Evolutionary conservation across 1,140 invertebrate species (phyloP), one percentile per base, ranked within the genome.

Genomic region (Hyposmocoma kahamanoa): DNA sequence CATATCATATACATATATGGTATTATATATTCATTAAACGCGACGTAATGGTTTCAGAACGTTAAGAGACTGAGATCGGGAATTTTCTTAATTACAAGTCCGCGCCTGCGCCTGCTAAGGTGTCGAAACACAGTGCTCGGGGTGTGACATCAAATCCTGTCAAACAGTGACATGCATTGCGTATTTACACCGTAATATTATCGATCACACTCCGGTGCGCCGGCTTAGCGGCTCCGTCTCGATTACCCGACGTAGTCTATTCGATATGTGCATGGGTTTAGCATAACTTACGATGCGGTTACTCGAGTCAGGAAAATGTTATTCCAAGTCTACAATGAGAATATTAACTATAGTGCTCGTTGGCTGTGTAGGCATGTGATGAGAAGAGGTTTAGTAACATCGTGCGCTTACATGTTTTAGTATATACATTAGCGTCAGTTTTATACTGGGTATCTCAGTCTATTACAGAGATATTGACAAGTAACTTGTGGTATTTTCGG

Each of bases 91-190:
- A n/a, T n/a, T n/a, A n/a, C n/a, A 65, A 56, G 47, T 57, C 62
- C 73, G 66, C 76, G 74, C 68, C 68, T 66, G 77, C 78, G 71
- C 74, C 76, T 81, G 79, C 75, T 72, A 67, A 50, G 52, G 82
- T 87, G 86, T 77, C 77, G 72, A 64, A 87, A 88, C 87, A 88
- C 85, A 74, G 87, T 88, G 87, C 86, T 79, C 71, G 76, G 84
- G 75, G 66, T 82, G 87, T 81, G 81, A 81, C 79, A 80, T 86
- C 83, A 84, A 77, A 87, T 79, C 77, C 67, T 84, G 77, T 78
- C 77, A 86, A 87, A 84, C 81, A 73, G 83, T 87, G 80, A 81
- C 86, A 87, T 87, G 86, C 86, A 84, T 83, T 79, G 76, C 72
- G 51, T 85, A 82, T 82, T 69, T 85, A 84, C 80, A 84, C 73